Evolutionary conservation across 2,113 vertebrate genomes (phyloP).

Genomic region (Pampusana beccarii): DNA sequence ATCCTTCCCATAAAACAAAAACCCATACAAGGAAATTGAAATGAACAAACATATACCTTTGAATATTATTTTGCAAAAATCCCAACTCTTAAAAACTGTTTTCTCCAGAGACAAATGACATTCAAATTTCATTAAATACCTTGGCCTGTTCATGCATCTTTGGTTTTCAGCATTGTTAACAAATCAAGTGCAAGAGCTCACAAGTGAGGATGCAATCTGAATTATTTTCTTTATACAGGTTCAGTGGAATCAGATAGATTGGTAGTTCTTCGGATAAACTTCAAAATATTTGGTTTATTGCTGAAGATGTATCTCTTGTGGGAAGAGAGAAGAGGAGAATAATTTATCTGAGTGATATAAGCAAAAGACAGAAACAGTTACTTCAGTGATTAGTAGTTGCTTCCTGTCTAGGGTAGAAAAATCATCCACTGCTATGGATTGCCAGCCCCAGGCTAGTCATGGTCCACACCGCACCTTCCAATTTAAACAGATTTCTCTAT

Average conservation of each 20-base stretch:
- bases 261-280: not conserved
- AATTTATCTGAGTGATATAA: conserved; percentile 2
- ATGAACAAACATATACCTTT: not conserved
- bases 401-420: not conserved
- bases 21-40: not conserved
- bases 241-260: not conserved
- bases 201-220: not conserved
- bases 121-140: not conserved
- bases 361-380: not conserved
- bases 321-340: not conserved
- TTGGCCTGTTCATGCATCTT: not conserved
- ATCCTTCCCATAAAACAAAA: not conserved
- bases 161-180: not conserved
- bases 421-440: not conserved
- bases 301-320: not conserved
- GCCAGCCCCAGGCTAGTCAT: not conserved
- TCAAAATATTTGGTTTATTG: not conserved
- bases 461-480: not conserved
- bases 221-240: not conserved
- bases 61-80: not conserved
- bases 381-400: not conserved
- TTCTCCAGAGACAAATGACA: not conserved
- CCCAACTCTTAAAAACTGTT: not conserved
- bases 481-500: not conserved
- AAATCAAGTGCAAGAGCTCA: not conserved